Base-by-base conservation (phyloP, 2,888 invertebrate species). In the Leptothorax acervorum region DNA sequence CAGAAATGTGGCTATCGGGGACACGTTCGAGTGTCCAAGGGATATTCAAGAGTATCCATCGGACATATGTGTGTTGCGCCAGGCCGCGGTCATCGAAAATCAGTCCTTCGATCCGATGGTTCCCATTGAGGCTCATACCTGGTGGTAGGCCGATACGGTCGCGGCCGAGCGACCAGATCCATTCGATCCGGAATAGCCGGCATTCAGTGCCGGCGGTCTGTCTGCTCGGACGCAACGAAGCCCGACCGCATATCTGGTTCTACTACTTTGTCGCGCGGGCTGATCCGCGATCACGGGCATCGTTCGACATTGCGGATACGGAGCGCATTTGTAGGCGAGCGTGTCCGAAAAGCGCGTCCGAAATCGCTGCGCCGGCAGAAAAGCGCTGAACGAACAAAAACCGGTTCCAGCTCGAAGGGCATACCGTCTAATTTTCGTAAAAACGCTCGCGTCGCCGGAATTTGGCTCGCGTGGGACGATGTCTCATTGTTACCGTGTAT, bases 151-250 rank as follows among this genome's bases (percentile, higher is more conserved):
- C 88, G 86, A 88, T 86, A 85, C 42, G 71, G 82, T 62, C 70
- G 79, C 28, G 66, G 81, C 78, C 78, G 83, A 63, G 55, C 35
- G 53, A 65, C 31, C 60, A 42, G 57, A 66, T 57, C 84, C 76
- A 89, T 88, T 89, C 89, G 83, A 84, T 82, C 55, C 83, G 65
- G 82, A 88, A 89, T 84, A 85, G 86, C 83, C 89, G 82, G 74
- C 86, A 82, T 87, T 83, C 78, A 79, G 86, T 48, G 70, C 65
- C 31, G 65, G 60, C 48, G 57, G 71, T 79, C 74, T 39, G 63
- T 28, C 53, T 18, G 75, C 6, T 23, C 62, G 60, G 31, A 68
- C 79, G 66, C 83, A 70, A 60, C 88, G 76, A 84, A 79, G 86
- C 86, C 86, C 60, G 75, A 55, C 63, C 85, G 42, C 75, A 75